phyloP scores from a whole-genome alignment of 2,888 invertebrate species.

The Xylophagus ater region DNA sequence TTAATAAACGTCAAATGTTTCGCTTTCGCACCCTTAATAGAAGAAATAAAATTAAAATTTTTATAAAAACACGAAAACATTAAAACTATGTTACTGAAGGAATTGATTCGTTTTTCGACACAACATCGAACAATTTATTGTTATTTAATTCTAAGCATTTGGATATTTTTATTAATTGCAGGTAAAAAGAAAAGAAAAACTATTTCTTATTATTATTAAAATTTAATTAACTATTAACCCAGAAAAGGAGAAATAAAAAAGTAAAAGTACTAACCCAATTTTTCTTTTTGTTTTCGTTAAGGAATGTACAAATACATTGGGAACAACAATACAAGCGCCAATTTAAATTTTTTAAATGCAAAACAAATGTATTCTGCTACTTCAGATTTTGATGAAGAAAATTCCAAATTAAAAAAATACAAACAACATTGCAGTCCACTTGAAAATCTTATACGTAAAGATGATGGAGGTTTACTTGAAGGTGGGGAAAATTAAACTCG shows the following conservation, averaged over 20 bases:
- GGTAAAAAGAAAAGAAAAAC: conserved; percentile 39
- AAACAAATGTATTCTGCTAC: conserved; percentile 18
- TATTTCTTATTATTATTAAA: no score
- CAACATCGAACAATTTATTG: conserved; percentile 73
- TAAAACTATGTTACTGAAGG: conserved; percentile 40
- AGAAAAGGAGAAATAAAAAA: no score
- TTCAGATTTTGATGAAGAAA: conserved; percentile 40
- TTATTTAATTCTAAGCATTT: conserved; percentile 66
- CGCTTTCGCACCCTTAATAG: neutral
- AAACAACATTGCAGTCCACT: conserved; percentile 61
- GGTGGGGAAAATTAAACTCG: no score
- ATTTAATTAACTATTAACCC: no score
- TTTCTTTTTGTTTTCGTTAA: conserved; percentile 23
- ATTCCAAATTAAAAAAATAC: conserved; percentile 54
- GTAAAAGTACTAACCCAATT: no score
- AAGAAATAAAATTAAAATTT: neutral
- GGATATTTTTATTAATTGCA: conserved; percentile 69
- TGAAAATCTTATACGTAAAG: conserved; percentile 52
- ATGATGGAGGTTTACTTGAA: conserved; percentile 50
- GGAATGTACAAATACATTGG: conserved; percentile 73
- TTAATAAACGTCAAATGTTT: neutral
- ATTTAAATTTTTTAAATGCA: conserved; percentile 23
- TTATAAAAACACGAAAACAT: no score
- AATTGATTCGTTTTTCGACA: conserved; percentile 48
- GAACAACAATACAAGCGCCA: conserved; percentile 33